Conservation (phyloP, 2,113 vertebrate genomes). For the Prunella himalayana region DNA sequence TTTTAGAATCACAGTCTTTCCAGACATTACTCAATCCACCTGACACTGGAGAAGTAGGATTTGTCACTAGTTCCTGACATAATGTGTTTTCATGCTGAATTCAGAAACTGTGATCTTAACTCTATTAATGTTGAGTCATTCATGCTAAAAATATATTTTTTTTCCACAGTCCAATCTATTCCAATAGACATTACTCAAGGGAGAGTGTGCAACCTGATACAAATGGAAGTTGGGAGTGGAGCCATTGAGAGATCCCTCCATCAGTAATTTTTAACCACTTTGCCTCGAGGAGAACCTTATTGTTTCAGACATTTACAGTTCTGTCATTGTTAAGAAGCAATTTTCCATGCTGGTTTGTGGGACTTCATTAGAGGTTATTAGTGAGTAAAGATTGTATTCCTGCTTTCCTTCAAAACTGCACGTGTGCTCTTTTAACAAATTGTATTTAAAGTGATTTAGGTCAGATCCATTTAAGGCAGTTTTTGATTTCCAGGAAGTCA, state of each 20-base stretch:
- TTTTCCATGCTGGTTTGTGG: neutral
- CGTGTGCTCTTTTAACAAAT: neutral
- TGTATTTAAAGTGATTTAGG: neutral
- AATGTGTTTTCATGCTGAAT: slow-evolving; percentile 41
- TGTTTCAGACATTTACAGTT: neutral
- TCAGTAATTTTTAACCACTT: neutral
- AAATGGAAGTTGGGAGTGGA: neutral
- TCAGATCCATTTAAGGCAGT: neutral
- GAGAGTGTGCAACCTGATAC: neutral
- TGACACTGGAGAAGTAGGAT: slow-evolving; percentile 28
- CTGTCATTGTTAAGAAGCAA: neutral
- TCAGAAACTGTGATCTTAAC: neutral
- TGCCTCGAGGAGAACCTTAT: neutral
- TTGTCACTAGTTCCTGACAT: slow-evolving; percentile 30
- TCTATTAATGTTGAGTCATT: neutral
- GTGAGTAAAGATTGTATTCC: neutral
- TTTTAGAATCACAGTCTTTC: slow-evolving; percentile 39
- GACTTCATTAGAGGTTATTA: neutral
- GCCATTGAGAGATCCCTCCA: neutral
- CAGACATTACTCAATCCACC: slow-evolving; percentile 57
- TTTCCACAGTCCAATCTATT: neutral
- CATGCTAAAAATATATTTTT: neutral
- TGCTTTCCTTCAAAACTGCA: neutral
- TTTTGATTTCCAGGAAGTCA: neutral
- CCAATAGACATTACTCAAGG: neutral